Base-by-base conservation (phyloP, 2,113 vertebrate species). In the Erpornis zantholeuca region DNA sequence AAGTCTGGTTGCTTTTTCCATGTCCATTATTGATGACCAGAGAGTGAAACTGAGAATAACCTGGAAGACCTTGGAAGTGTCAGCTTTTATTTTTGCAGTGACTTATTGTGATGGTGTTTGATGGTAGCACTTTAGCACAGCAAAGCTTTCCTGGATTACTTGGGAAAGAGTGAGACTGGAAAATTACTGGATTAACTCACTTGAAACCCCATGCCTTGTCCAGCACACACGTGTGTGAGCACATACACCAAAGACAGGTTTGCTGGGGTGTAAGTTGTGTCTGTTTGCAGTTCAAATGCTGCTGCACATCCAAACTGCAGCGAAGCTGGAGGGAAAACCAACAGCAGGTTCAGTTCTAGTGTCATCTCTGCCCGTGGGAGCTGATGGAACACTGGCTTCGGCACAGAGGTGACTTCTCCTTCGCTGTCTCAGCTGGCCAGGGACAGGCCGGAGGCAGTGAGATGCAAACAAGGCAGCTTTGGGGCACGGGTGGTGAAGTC, bases 291-390 rank as follows among this genome's bases (percentile, higher is more conserved):
- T n/a, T 52, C 49, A 72, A 10, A 71, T 9, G 11, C 38, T 83
- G 44, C 61, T 17, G 15, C 5, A 3, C 44, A 25, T 49, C 36
- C 53, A 11, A 90, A 76, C 33, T 1, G 2, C 57, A 31, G 40
- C 0, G 0, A 65, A 68, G 79, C 19, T 2, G 2, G 56, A 71
- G 45, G 23, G 45, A 14, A 65, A 82, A 56, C 12, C 0, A 3
- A 4, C 0, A 0, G 56, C 29, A 45, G 56, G 52, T 27, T 85
- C 66, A 44, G 14, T 0, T 5, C 36, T 7, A 12, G 33, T 2
- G 2, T 25, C 69, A 38, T 60, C 65, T 35, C 57, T 76, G 71
- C 35, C 78, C 27, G 0, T 1, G 6, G 53, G 25, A 27, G 24
- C 47, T 19, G 35, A 50, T 12, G 42, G 73, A 36, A 49, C 28